Conservation (phyloP, 2,888 invertebrate species). For the Drosophila putrida region DNA sequence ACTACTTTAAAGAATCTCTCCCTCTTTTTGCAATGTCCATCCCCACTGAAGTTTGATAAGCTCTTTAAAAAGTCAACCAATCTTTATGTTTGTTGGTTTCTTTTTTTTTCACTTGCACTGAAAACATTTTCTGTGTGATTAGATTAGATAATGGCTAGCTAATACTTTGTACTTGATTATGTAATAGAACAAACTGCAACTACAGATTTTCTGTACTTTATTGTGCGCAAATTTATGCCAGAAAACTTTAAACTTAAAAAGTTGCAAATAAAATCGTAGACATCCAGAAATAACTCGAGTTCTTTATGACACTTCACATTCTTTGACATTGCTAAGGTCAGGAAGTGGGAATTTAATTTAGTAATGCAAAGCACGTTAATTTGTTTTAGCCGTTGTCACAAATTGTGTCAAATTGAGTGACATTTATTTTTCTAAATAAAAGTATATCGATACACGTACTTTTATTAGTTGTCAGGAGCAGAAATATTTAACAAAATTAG, state of each 20-base stretch:
- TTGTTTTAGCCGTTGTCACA: too few species aligned
- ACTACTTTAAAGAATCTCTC: neutral
- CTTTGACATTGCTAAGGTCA: conserved; percentile 16
- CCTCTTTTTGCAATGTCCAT: conserved; percentile 1
- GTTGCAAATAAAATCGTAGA: too few species aligned
- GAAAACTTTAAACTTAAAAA: conserved; percentile 1
- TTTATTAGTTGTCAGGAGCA: too few species aligned
- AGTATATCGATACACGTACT: too few species aligned
- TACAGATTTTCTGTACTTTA: neutral
- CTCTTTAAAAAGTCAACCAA: conserved; percentile 27
- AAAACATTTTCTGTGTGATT: conserved; percentile 19
- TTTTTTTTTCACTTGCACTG: conserved; percentile 25
- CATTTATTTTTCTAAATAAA: too few species aligned
- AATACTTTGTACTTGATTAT: conserved; percentile 47
- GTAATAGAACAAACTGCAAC: conserved; percentile 20
- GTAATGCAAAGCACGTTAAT: neutral
- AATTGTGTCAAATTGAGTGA: too few species aligned
- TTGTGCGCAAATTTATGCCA: neutral
- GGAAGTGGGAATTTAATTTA: neutral
- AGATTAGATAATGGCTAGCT: conserved; percentile 49
- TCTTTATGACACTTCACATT: conserved; percentile 5
- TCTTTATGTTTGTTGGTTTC: conserved; percentile 50
- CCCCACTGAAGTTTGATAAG: conserved; percentile 24
- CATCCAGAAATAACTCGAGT: conserved; percentile 5
- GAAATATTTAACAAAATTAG: too few species aligned